Base-by-base conservation (phyloP, 2,113 vertebrate genomes). In the Enhydra lutris region DNA sequence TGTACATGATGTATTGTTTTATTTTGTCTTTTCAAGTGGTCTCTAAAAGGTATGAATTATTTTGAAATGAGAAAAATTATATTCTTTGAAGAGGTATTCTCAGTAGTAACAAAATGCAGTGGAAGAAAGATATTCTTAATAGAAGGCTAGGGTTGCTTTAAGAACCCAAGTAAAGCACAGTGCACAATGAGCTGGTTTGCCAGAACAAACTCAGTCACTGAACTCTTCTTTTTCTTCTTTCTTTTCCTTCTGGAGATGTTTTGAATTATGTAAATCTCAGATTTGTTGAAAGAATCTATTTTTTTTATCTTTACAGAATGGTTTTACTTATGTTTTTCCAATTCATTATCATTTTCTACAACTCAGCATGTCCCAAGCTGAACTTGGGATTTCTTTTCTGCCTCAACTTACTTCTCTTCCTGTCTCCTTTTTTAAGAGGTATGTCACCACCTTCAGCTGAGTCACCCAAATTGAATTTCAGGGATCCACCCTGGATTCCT, bases 321-420 rank as follows among this genome's bases (percentile, higher is more conserved):
- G 26, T 47, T 93, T 92, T 42, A 89, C n/a, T 92, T 79, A 61
- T 23, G 8, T 71, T 92, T 97, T 87, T 80, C 81, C 47, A 92
- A 45, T 18, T 89, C 34, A 55, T 63, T 84, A 34, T 67, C 88
- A 34, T 94, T 92, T 85, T 74, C 84, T 79, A 61, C 57, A 71
- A 82, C 8, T 78, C 93, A 65, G 34, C 31, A 63, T 73, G 50
- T 50, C 63, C 74, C 57, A 87, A 96, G 52, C 76, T 31, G 34
- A 67, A 59, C 10, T 89, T 52, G 63, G 26, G 23, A 20, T 63
- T 89, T 91, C 84, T 17, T 50, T 73, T 61, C 34, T 26, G 26
- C 52, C 36, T 94, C 80, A 82, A 23, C 36, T 61, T 83, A n/a
- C 34, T 71, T 92, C 20, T 92, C 50, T 90, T 91, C 17, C 50